Evolutionary conservation across 2,797 vertebrate genomes (phyloP).

Genomic region (Pseudopleuronectes americanus): DNA sequence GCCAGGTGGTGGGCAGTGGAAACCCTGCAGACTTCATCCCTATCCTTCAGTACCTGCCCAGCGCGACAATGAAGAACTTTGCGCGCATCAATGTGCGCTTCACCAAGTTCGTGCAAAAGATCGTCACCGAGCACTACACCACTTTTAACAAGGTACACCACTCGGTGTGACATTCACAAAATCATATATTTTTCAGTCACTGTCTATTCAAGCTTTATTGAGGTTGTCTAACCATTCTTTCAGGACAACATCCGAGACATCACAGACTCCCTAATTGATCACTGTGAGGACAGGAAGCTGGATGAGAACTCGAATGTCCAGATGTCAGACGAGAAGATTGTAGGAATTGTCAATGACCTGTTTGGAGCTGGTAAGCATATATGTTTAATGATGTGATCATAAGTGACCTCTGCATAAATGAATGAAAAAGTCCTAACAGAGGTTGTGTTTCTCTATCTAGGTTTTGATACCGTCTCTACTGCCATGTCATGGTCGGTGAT

Average conservation of each 20-base stretch:
- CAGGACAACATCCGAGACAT: slow-evolving; percentile 92
- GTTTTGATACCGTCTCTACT: slow-evolving; percentile 92
- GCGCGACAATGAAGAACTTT: slow-evolving; percentile 81
- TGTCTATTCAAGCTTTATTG: not conserved
- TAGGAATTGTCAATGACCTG: slow-evolving; percentile 88
- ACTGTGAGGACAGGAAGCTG: slow-evolving; percentile 87
- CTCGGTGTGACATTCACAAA: not conserved
- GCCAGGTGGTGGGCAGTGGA: slow-evolving; percentile 77
- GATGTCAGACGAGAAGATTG: slow-evolving; percentile 86
- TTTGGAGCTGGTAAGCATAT: slow-evolving; percentile 83
- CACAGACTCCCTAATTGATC: slow-evolving; percentile 92
- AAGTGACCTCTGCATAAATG: not conserved
- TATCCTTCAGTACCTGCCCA: slow-evolving; percentile 87
- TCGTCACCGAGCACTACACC: slow-evolving; percentile 88
- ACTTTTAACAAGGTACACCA: slow-evolving; percentile 88
- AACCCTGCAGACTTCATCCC: slow-evolving; percentile 92
- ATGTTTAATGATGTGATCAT: slow-evolving; percentile 11
- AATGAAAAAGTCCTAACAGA: slow-evolving; percentile 23
- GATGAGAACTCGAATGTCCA: slow-evolving; percentile 84
- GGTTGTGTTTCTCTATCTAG: slow-evolving; percentile 68
- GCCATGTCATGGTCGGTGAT: slow-evolving; percentile 90
- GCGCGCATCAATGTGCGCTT: slow-evolving; percentile 83
- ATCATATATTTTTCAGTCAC: not conserved
- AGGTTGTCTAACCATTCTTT: slow-evolving; percentile 16
- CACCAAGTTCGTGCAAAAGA: slow-evolving; percentile 75